Percentiles rank a stretch among this genome's conserved stretches.
Conservation (phyloP, 2,888 invertebrate species). For the Mythimna albipuncta region DNA sequence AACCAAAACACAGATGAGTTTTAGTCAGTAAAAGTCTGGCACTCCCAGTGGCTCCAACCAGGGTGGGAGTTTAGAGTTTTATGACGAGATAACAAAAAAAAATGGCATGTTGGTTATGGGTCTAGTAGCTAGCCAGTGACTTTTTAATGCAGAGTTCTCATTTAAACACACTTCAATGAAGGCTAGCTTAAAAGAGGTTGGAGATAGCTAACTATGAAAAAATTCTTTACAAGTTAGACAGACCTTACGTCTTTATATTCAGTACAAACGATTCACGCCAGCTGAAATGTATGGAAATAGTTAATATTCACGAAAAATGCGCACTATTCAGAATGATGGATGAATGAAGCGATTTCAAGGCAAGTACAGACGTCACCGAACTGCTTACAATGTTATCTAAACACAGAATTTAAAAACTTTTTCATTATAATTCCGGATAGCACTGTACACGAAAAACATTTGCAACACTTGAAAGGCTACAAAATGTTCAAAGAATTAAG, state of each 20-base stretch:
- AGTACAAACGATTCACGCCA: slow-evolving; percentile 5
- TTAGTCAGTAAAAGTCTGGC: too few species aligned
- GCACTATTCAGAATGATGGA: slow-evolving; percentile 34
- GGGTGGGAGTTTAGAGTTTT: too few species aligned
- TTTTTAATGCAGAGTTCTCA: not conserved
- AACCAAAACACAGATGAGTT: too few species aligned
- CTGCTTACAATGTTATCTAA: slow-evolving; percentile 35
- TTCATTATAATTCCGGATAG: slow-evolving; percentile 43
- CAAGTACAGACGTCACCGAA: slow-evolving; percentile 41
- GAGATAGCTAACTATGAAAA: too few species aligned
- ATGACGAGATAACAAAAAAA: too few species aligned
- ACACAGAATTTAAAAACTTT: slow-evolving; percentile 42
- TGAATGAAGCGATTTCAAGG: slow-evolving; percentile 48
- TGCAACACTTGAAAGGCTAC: slow-evolving; percentile 48
- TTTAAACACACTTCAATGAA: not conserved
- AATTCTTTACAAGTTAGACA: too few species aligned
- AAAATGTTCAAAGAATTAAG: slow-evolving; percentile 35
- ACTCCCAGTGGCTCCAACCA: too few species aligned
- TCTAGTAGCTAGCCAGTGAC: not conserved
- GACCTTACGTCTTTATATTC: not conserved
- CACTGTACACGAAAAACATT: slow-evolving; percentile 30
- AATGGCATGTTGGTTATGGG: too few species aligned
- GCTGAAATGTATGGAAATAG: slow-evolving; percentile 9
- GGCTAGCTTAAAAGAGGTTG: not conserved
- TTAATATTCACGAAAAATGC: slow-evolving; percentile 27